phyloP scores from a whole-genome alignment of 2,888 invertebrate species.

The Rotaria socialis region DNA sequence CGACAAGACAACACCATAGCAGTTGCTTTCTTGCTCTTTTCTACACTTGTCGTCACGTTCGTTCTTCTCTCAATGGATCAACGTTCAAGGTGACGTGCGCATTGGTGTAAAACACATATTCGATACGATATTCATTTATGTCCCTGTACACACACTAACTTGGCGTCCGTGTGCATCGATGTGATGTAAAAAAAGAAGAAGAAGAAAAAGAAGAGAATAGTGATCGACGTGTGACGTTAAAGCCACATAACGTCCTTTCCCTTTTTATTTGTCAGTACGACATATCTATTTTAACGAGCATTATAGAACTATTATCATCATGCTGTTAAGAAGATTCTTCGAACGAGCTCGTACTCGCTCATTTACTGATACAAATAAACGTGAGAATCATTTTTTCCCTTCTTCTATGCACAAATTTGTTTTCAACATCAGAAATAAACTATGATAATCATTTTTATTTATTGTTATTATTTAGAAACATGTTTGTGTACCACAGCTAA shows the following conservation, averaged over 20 bases:
- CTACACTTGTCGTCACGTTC: background rate
- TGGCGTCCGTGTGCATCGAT: background rate
- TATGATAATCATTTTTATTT: background rate
- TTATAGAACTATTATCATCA: background rate
- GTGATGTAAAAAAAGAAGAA: background rate
- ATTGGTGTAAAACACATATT: background rate
- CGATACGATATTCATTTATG: background rate
- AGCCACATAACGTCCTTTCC: background rate
- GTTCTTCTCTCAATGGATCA: background rate
- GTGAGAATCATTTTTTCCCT: background rate
- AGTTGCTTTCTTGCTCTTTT: background rate
- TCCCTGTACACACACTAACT: background rate
- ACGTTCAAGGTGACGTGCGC: background rate
- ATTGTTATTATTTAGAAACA: background rate
- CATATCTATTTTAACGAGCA: background rate
- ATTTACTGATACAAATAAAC: background rate
- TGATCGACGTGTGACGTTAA: background rate
- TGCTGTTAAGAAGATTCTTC: background rate
- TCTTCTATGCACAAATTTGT: background rate
- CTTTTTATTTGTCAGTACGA: background rate
- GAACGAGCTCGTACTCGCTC: constrained; percentile 2
- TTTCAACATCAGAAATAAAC: background rate
- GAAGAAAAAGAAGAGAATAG: background rate
- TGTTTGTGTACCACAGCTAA: constrained; percentile 15
- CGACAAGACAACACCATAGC: background rate